Conservation (phyloP, 1,140 invertebrate species). For the Diprion similis region DNA sequence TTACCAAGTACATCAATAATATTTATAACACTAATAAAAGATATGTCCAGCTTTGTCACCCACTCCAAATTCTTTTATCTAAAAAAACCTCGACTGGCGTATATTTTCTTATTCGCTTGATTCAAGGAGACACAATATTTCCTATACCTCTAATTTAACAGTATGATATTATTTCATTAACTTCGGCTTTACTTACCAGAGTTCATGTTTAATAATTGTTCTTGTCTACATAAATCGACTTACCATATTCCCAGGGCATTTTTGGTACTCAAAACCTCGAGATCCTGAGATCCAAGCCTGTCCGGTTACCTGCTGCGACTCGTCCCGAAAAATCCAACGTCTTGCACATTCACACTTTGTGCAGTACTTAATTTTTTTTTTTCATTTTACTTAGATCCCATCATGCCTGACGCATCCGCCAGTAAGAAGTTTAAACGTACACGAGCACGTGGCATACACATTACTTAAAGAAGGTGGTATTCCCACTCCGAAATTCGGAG, state of each 20-base stretch:
- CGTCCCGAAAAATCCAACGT: neutral
- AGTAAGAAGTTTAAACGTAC: constrained; percentile 86
- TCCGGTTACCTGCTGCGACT: neutral
- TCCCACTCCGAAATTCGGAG: constrained; percentile 91
- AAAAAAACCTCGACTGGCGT: no score
- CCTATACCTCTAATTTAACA: no score
- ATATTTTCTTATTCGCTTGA: no score
- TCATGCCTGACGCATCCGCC: constrained; percentile 67
- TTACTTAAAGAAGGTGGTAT: constrained; percentile 86
- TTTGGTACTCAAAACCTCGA: neutral
- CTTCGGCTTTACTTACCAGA: no score
- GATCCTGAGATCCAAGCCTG: neutral
- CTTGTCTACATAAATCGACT: neutral
- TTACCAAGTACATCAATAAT: no score
- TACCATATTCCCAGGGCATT: neutral
- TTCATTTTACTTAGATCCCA: constrained; percentile 50
- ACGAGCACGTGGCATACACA: constrained; percentile 93
- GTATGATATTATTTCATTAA: no score
- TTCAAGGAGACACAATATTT: no score
- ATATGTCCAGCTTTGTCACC: no score
- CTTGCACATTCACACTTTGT: neutral
- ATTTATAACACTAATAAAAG: no score
- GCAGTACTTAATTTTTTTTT: neutral
- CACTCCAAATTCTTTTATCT: no score
- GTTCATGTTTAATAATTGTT: no score